A percentile compares a stretch with the other conserved stretches of the same genome.
Evolutionary conservation across 2,113 vertebrate genomes (phyloP).

Genomic region (Pterocles burchelli): DNA sequence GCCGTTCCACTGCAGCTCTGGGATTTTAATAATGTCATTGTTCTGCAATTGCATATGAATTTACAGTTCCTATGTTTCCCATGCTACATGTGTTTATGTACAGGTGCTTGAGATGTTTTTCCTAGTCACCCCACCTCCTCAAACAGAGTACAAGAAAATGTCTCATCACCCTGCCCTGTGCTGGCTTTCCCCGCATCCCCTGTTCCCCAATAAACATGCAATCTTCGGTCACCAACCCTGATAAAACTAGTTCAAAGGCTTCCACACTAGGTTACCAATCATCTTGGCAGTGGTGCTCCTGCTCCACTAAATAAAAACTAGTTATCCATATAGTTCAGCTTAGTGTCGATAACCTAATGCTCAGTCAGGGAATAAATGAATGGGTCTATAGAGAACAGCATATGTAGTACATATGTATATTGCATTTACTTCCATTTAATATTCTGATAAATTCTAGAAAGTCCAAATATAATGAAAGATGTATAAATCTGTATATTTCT

Average conservation of each 20-base stretch:
- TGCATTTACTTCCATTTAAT: not conserved
- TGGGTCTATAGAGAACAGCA: not conserved
- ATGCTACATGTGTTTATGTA: not conserved
- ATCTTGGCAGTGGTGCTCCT: not conserved
- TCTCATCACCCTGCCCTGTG: not conserved
- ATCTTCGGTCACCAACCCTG: not conserved
- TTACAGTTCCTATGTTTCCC: not conserved
- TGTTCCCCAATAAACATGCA: not conserved
- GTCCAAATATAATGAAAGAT: not conserved
- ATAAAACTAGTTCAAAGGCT: not conserved
- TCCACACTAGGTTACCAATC: not conserved
- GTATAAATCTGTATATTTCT: not conserved
- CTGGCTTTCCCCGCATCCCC: fast-evolving
- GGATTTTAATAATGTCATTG: not conserved
- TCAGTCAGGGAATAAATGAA: not conserved
- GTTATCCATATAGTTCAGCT: not conserved
- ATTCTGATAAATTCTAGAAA: not conserved
- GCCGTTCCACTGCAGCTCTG: not conserved
- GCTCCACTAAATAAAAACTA: not conserved
- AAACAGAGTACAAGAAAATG: not conserved
- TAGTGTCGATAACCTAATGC: not conserved
- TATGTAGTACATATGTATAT: not conserved
- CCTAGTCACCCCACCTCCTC: not conserved
- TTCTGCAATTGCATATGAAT: not conserved
- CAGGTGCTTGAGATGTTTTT: not conserved